phyloP scores from a whole-genome alignment of 2,797 vertebrate genomes.

The Pogonophryne albipinna region DNA sequence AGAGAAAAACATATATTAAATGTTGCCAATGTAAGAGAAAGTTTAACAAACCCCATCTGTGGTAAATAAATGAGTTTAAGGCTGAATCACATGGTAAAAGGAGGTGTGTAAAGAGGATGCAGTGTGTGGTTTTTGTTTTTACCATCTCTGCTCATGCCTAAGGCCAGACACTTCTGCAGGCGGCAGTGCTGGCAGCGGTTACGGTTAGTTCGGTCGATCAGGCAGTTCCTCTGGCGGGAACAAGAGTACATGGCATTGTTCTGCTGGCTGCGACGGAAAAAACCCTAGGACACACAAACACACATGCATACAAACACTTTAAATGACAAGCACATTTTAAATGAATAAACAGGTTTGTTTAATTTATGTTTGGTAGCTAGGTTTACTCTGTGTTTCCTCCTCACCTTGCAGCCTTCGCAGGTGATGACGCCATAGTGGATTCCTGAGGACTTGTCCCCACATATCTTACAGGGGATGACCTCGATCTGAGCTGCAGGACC shows the following conservation, averaged over 20 bases:
- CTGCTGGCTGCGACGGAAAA: constrained; percentile 94
- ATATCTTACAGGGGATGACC: constrained; percentile 96
- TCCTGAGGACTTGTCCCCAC: constrained; percentile 95
- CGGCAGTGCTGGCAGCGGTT: constrained; percentile 96
- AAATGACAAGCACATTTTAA: constrained; percentile 3
- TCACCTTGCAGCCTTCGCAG: constrained; percentile 96
- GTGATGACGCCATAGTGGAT: constrained; percentile 97
- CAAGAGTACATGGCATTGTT: constrained; percentile 96
- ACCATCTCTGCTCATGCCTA: constrained; percentile 96
- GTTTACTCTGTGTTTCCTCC: constrained; percentile 27
- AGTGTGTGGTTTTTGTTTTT: constrained; percentile 59
- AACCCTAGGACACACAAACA: constrained; percentile 82
- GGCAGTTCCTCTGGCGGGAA: constrained; percentile 93
- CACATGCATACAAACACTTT: constrained; percentile 5
- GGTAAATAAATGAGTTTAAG: neutral
- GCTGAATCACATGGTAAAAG: neutral
- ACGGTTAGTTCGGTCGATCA: constrained; percentile 93
- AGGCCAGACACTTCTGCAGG: constrained; percentile 92
- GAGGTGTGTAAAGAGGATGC: neutral
- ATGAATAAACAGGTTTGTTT: neutral
- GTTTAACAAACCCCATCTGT: neutral
- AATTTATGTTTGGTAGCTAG: neutral
- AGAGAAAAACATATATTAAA: neutral
- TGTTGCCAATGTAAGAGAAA: neutral
- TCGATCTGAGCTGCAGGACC: constrained; percentile 91